Percentiles rank a stretch among this genome's conserved stretches.
Conservation (phyloP, 2,797 vertebrate genomes). For the Danionella dracula region DNA sequence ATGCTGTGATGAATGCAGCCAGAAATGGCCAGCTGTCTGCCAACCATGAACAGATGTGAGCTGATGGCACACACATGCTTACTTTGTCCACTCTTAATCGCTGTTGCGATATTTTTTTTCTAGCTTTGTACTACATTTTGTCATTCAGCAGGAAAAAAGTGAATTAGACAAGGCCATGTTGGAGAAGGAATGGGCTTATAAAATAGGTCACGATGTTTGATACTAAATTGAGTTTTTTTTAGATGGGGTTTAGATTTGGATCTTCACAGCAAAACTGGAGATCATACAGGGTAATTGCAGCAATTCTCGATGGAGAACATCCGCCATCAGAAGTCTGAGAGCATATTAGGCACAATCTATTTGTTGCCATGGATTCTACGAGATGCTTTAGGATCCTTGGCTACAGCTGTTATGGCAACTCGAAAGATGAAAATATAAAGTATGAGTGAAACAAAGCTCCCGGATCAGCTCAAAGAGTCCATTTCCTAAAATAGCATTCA, state of each 20-base stretch:
- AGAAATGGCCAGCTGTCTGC: constrained; percentile 9
- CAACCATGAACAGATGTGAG: constrained; percentile 1
- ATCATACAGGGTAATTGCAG: constrained; percentile 10
- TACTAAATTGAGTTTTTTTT: background rate
- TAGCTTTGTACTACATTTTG: background rate
- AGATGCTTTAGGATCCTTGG: constrained; percentile 38
- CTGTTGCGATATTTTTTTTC: background rate
- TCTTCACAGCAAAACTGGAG: background rate
- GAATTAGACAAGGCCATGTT: background rate
- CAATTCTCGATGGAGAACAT: background rate
- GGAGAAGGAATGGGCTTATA: too few relatives aligned
- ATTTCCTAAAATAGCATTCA: background rate
- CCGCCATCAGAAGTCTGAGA: background rate
- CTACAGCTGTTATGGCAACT: constrained; percentile 41
- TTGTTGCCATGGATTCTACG: constrained; percentile 47
- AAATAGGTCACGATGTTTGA: background rate
- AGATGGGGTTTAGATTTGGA: background rate
- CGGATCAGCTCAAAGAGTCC: background rate
- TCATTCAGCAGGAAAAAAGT: background rate
- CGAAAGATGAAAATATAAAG: constrained; percentile 23
- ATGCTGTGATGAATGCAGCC: constrained; percentile 6
- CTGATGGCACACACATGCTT: background rate
- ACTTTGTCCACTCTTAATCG: background rate
- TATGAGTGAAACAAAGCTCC: background rate
- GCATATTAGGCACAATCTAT: constrained; percentile 21